phyloP scores from a whole-genome alignment of 2,797 vertebrate species.

The Carduelis carduelis region DNA sequence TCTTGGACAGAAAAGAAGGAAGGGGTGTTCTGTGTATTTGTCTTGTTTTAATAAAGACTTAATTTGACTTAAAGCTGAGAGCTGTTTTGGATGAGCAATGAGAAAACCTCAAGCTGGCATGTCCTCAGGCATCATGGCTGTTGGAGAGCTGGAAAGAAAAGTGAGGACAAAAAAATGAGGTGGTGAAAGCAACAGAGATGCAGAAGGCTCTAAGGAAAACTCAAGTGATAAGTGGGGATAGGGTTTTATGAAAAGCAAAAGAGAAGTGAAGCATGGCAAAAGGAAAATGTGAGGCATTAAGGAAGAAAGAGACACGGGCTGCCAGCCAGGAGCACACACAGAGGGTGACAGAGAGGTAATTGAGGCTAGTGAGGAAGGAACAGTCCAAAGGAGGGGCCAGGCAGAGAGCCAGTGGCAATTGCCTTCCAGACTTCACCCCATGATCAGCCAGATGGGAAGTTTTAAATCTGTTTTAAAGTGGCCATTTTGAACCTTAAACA shows the following conservation, averaged over 20 bases:
- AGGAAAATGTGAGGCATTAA: not conserved
- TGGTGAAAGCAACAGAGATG: not conserved
- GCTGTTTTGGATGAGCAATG: not conserved
- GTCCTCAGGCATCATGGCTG: not conserved
- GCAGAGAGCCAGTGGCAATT: not conserved
- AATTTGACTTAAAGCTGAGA: conserved; percentile 10
- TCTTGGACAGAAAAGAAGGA: not conserved
- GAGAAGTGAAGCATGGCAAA: not conserved
- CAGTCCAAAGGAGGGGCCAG: not conserved
- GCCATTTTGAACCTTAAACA: not conserved
- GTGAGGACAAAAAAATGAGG: not conserved
- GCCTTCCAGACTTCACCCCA: not conserved
- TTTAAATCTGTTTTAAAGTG: not conserved
- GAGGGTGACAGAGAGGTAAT: not conserved
- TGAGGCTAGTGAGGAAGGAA: not conserved
- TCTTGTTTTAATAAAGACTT: not conserved
- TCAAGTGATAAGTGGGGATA: not conserved
- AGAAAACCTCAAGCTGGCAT: not conserved
- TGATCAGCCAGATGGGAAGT: not conserved
- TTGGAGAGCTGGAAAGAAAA: not conserved
- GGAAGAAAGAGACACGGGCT: not conserved
- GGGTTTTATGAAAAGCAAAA: not conserved
- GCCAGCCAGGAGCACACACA: not conserved
- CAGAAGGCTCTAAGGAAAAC: not conserved
- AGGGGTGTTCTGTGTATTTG: not conserved